These are phyloP conservation scores for Muscicapa adusta DNA, from an alignment of 2,113 vertebrate genomes.

Conservation along the genomic window DNA sequence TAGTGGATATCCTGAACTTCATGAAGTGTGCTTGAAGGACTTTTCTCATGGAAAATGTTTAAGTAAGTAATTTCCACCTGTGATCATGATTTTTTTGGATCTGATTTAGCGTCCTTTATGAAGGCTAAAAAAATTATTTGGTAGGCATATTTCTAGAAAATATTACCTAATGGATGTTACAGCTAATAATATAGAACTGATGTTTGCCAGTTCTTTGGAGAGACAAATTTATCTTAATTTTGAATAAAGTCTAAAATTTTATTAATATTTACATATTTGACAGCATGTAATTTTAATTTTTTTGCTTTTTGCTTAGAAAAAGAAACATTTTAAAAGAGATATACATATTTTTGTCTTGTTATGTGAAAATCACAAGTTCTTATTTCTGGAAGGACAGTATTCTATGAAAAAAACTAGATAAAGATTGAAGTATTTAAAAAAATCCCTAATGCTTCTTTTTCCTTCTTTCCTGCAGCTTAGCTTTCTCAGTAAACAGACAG, in stretches of 20 bases:
- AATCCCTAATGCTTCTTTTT: background rate
- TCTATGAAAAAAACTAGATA: background rate
- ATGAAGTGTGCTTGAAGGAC: background rate
- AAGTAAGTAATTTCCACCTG: background rate
- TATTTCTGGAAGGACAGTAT: background rate
- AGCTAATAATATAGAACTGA: background rate
- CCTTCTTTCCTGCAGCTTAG: background rate
- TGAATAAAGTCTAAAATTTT: background rate
- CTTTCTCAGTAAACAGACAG: background rate
- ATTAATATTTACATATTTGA: background rate
- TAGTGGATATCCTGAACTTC: background rate
- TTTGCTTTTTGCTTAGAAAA: background rate
- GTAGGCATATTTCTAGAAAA: background rate
- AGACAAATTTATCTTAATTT: background rate
- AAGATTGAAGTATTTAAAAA: background rate
- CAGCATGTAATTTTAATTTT: background rate
- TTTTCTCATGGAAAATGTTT: background rate
- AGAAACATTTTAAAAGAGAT: background rate
- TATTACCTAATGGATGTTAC: background rate
- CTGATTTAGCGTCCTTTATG: background rate
- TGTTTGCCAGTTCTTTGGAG: background rate
- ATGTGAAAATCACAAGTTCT: background rate
- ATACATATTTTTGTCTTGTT: background rate
- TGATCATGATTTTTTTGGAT: background rate
- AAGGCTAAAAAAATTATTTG: background rate